These are phyloP conservation scores for Hypselothyrea guttata DNA, from an alignment of 2,888 invertebrate species.

Conservation along the genomic window DNA sequence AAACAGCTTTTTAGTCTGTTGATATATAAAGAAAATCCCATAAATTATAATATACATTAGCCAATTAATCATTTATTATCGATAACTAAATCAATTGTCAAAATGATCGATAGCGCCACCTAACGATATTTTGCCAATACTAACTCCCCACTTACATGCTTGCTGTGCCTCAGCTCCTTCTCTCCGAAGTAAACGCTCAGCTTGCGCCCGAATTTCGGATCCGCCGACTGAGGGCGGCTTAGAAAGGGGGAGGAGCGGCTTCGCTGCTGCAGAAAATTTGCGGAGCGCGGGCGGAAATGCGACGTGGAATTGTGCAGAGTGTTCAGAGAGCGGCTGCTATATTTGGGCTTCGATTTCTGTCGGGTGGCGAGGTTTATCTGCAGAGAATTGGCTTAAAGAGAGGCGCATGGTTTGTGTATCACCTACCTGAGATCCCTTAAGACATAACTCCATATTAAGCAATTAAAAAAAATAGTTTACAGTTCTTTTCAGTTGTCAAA, in stretches of 20 bases:
- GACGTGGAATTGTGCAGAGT: conserved; percentile 53
- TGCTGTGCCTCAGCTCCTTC: conserved; percentile 54
- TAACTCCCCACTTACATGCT: conserved; percentile 48
- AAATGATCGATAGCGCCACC: no score
- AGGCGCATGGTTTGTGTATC: background rate
- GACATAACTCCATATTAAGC: conserved; percentile 82
- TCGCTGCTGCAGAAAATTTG: conserved; percentile 77
- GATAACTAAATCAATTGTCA: no score
- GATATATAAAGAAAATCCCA: no score
- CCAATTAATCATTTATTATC: background rate
- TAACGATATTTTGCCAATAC: no score
- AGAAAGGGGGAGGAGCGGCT: conserved; percentile 77
- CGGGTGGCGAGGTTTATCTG: conserved; percentile 82
- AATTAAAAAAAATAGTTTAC: conserved; percentile 10
- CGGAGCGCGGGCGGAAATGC: conserved; percentile 79
- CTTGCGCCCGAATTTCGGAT: conserved; percentile 76
- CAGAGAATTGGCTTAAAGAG: background rate
- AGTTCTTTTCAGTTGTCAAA: conserved; percentile 28
- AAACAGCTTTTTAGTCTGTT: no score
- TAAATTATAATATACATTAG: no score
- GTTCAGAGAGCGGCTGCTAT: conserved; percentile 65
- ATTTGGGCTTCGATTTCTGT: conserved; percentile 80
- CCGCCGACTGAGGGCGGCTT: conserved; percentile 81
- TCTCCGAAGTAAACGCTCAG: conserved; percentile 59
- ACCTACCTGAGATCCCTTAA: conserved; percentile 81